Base-by-base conservation (phyloP, 2,888 invertebrate genomes). In the Gnatocerus cornutus region DNA sequence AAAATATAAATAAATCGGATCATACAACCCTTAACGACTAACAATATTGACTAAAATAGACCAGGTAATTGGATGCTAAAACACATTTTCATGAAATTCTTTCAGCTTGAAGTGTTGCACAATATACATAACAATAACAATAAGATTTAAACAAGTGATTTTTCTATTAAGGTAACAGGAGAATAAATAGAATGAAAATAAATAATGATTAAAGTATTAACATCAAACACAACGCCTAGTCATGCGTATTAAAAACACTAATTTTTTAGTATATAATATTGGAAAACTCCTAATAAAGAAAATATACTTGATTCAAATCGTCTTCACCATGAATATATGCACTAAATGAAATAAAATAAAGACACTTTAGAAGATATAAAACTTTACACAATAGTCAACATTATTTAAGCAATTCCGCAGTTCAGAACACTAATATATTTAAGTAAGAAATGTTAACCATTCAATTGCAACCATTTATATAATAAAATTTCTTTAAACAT, bases 1-100 rank as follows among this genome's bases (percentile, higher is more conserved):
- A 77, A 77, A 77, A 73, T 73, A 72, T 71, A 59, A 56, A 66
- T 67, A 10, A 55, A 55, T 46, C 29, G 63, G 63, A 63, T 63
- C 59, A 67, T 69, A 30, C 14, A 62, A 63, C 56, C 41, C 63
- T 52, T 56, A 50, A 62, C 62, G 27, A 66, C 66, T 66, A 65
- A 55, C 55, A 56, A 50, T 58, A 66, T 66, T 69, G 70, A 70
- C 70, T 70, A 70, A 71, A 71, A 66, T 64, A 58, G 67, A 68
- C 64, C 71, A 71, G 68, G 64, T 69, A 55, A 53, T 61, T 52
- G 43, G 43, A 62, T 53, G 41, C 53, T 43, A 63, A 63, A 50
- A 62, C 39, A 53, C 52, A 62, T 63, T 53, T 61, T 61, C 58
- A 46, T 41, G 10, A 46, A 46, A 33, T 62, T 29, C 62, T 37